Base-by-base conservation (phyloP, 2,797 vertebrate genomes). In the Pteropus rufus region DNA sequence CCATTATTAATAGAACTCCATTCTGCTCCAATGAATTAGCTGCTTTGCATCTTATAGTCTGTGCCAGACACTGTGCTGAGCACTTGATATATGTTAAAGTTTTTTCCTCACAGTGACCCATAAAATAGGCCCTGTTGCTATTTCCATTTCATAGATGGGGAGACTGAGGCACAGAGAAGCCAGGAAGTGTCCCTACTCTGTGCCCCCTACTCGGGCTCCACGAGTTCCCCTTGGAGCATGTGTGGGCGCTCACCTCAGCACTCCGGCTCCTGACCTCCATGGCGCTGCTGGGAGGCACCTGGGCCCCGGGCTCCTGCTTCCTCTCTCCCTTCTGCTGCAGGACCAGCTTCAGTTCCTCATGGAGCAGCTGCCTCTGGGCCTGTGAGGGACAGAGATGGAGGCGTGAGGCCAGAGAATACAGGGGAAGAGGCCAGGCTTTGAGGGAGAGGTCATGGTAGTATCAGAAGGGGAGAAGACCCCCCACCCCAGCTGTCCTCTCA, bases 311-410 rank as follows among this genome's bases (percentile, higher is more conserved):
- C 84, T 96, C 96, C 3, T 97, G 98, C 90, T 98, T 98, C 97
- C 96, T 98, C 65, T 98, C 97, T 80, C 98, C 99, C 98, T 99
- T 99, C 96, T 98, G 98, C 98, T 99, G 99, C 95, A 99, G 95
- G 72, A 99, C 99, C 98, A 98, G 98, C 97, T 99, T 99, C 97
- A 99, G 97, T 97, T 99, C 99, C 54, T 98, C 99, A 99, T 99
- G 99, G 67, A 99, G 99, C 97, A 99, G 99, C 98, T 99, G 99
- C 97, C 99, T 99, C 88, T 97, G 98, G 54, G 84, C 96, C 98
- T 98, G 95, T 0, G 0, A 49, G n/a, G 24, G 24, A 52, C 34
- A 65, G 19, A 62, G 36, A 58, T 12, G 46, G 29, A 93, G 39
- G 81, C 60, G 77, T 86, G 76, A 95, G 91, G 41, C 69, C 58